phyloP scores from a whole-genome alignment of 2,113 vertebrate genomes.

The Campylomormyrus numenius region DNA sequence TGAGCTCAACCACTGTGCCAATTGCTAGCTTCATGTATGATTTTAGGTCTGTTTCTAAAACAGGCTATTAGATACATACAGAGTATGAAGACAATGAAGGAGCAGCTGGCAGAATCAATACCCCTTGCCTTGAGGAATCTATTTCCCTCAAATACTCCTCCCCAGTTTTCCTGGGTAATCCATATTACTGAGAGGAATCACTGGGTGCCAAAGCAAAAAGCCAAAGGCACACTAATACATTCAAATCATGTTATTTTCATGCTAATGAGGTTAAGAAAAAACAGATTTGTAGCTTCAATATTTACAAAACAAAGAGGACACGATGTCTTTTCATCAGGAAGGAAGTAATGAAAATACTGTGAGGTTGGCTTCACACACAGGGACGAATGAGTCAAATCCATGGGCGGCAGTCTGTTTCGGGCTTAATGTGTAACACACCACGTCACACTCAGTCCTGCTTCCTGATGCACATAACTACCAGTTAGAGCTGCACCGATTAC shows the following conservation, averaged over 20 bases:
- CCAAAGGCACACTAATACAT: constrained; percentile 35
- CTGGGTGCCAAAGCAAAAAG: constrained; percentile 30
- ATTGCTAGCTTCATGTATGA: background rate
- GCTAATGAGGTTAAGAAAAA: constrained; percentile 24
- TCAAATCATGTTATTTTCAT: constrained; percentile 30
- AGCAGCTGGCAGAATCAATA: constrained; percentile 17
- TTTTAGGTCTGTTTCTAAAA: background rate
- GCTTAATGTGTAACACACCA: background rate
- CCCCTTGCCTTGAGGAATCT: background rate
- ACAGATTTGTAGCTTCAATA: constrained; percentile 32
- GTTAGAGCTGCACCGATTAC: background rate
- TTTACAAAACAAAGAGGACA: constrained; percentile 52
- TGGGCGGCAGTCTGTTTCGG: background rate
- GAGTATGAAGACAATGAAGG: background rate
- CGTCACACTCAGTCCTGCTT: background rate
- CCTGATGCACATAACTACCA: background rate
- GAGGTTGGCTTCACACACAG: background rate
- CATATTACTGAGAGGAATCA: background rate
- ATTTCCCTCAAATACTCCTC: background rate
- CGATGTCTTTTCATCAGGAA: constrained; percentile 24
- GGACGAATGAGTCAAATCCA: background rate
- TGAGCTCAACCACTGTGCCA: background rate
- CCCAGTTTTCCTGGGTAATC: constrained; percentile 6
- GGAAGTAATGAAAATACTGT: constrained; percentile 18
- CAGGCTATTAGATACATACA: background rate